Evolutionary conservation across 35 echinoderm and acorn worm genomes (phyloP).

Genomic region (Eucidaris tribuloides): DNA sequence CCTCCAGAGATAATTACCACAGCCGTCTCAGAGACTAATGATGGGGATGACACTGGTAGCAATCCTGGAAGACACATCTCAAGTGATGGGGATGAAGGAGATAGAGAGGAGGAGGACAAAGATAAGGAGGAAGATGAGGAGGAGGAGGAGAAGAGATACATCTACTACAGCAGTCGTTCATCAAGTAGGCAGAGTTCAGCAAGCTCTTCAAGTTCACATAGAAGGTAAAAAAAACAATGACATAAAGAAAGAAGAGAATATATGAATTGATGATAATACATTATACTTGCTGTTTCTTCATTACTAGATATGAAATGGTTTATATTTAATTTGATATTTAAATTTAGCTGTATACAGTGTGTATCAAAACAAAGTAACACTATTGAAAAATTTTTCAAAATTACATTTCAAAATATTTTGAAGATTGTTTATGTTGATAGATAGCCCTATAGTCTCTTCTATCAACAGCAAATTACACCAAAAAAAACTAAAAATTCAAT

Average conservation of each 20-base stretch:
- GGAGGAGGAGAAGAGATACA: not conserved
- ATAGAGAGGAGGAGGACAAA: not conserved
- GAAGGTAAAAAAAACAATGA: slow-evolving; percentile 39
- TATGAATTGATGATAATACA: no score
- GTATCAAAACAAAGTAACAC: no score
- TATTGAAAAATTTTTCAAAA: no score
- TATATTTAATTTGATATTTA: no score
- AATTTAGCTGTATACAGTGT: no score
- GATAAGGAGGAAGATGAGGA: not conserved
- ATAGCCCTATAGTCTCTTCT: not conserved
- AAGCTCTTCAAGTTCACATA: slow-evolving; percentile 8
- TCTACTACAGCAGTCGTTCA: not conserved
- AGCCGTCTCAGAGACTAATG: not conserved
- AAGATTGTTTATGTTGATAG: not conserved
- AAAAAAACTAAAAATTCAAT: not conserved
- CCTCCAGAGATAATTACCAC: no score
- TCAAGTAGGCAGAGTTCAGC: slow-evolving; percentile 24
- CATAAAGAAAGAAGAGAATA: no score
- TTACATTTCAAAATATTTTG: not conserved
- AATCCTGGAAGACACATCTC: not conserved
- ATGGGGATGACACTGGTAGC: not conserved
- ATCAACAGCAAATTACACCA: no score
- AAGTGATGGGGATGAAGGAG: not conserved
- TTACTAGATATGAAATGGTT: no score
- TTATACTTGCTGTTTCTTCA: no score